These are phyloP conservation scores for Rostratula benghalensis DNA, from an alignment of 2,113 vertebrate species.

Conservation along the genomic window DNA sequence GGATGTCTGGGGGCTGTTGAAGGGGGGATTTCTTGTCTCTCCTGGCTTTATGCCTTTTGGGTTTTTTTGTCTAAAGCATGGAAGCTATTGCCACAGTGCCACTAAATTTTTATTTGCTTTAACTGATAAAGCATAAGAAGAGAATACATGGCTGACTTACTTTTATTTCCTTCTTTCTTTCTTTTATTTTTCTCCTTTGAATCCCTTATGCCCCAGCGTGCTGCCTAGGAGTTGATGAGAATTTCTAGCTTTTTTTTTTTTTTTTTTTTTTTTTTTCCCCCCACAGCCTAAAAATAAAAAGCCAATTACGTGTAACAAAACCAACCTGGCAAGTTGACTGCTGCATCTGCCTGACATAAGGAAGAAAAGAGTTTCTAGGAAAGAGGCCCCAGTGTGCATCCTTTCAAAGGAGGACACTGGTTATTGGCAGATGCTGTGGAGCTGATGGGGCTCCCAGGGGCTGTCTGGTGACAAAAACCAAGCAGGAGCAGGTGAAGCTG, in stretches of 20 bases:
- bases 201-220: background rate
- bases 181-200: background rate
- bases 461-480: constrained; percentile 6
- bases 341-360: background rate
- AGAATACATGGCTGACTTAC: background rate
- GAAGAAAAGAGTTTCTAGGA: background rate
- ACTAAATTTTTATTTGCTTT: background rate
- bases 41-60: background rate
- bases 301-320: background rate
- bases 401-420: background rate
- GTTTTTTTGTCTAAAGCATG: background rate
- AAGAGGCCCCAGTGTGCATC: background rate
- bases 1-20: constrained; percentile 37
- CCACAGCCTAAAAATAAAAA: background rate
- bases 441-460: background rate
- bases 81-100: background rate
- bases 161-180: background rate
- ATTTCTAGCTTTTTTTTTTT: background rate
- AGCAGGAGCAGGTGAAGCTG: constrained; percentile 11
- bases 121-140: background rate
- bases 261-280: too few relatives aligned
- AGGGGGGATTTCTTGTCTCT: background rate
- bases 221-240: constrained; percentile 18
- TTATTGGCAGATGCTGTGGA: background rate
- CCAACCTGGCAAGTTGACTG: background rate